Conservation (phyloP, 2,888 invertebrate species). For the Monochamus alternatus region DNA sequence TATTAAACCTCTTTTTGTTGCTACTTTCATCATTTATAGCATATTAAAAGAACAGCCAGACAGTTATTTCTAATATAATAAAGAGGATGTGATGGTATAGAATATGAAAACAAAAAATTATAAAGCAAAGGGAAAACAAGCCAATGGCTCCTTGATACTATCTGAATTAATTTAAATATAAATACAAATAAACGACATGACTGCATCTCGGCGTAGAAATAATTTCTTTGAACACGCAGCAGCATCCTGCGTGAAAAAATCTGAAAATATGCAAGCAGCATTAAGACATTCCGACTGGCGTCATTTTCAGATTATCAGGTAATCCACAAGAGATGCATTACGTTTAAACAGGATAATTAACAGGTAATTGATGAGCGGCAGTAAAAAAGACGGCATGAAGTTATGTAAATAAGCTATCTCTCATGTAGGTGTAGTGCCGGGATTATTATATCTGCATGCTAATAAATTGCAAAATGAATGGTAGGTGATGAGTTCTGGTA, state of each 20-base stretch:
- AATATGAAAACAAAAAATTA: too few relatives aligned
- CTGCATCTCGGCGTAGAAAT: not conserved
- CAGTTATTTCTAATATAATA: too few relatives aligned
- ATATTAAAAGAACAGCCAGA: too few relatives aligned
- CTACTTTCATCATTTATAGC: too few relatives aligned
- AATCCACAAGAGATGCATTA: conserved; percentile 16
- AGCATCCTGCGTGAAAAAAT: conserved; percentile 3
- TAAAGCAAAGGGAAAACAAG: too few relatives aligned
- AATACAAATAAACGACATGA: not conserved
- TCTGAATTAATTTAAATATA: not conserved
- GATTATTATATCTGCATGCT: conserved; percentile 22
- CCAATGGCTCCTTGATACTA: too few relatives aligned
- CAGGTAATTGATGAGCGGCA: conserved; percentile 22
- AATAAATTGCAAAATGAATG: not conserved
- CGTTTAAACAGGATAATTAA: conserved; percentile 20
- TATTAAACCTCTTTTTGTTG: too few relatives aligned
- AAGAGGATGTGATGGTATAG: too few relatives aligned
- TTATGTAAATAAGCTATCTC: conserved; percentile 27
- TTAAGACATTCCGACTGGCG: conserved; percentile 6
- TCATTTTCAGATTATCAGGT: conserved; percentile 13
- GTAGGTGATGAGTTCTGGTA: not conserved
- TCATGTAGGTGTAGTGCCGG: conserved; percentile 10
- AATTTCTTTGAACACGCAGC: not conserved
- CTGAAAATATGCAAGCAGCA: conserved; percentile 6
- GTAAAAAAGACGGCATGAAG: conserved; percentile 12